These are phyloP conservation scores for Lates calcarifer DNA, from an alignment of 2,113 vertebrate species.

Conservation along the genomic window DNA sequence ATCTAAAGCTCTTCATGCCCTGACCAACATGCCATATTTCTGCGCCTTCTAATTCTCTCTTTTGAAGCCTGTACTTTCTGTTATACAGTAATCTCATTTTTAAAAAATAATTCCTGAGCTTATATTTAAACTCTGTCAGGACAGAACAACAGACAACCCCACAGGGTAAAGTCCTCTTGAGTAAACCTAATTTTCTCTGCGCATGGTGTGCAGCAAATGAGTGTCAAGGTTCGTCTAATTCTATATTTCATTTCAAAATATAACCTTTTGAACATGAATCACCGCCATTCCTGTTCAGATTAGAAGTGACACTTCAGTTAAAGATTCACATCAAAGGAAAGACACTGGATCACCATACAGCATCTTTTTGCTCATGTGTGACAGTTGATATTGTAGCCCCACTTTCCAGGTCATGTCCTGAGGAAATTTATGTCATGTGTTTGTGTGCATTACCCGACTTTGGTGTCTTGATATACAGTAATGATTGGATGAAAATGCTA, in stretches of 20 bases:
- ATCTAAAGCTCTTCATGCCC: conserved; percentile 62
- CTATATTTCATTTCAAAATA: conserved; percentile 21
- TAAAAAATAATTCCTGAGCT: conserved; percentile 10
- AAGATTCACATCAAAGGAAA: conserved; percentile 2
- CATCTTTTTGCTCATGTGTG: conserved; percentile 14
- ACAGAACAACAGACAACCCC: conserved; percentile 4
- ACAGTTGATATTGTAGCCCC: conserved; percentile 37
- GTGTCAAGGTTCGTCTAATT: neutral
- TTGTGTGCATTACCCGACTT: conserved; percentile 36
- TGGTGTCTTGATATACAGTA: conserved; percentile 40
- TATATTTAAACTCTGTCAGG: conserved; percentile 22
- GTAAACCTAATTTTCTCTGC: conserved; percentile 9
- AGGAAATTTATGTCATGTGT: conserved; percentile 28
- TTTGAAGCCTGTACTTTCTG: conserved; percentile 56
- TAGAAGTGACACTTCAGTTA: conserved; percentile 17
- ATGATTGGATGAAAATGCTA: conserved; percentile 8
- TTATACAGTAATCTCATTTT: conserved; percentile 41
- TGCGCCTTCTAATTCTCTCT: conserved; percentile 53
- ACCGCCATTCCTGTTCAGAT: conserved; percentile 11
- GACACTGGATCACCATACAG: conserved; percentile 16
- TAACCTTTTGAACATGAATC: neutral
- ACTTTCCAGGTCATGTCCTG: conserved; percentile 7
- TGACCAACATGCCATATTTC: conserved; percentile 63
- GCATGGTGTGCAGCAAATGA: conserved; percentile 1
- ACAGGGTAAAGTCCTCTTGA: neutral